A percentile compares a stretch with the other conserved stretches of the same genome.
phyloP scores from a whole-genome alignment of 2,797 vertebrate genomes.

The Eurystomus glaucurus region DNA sequence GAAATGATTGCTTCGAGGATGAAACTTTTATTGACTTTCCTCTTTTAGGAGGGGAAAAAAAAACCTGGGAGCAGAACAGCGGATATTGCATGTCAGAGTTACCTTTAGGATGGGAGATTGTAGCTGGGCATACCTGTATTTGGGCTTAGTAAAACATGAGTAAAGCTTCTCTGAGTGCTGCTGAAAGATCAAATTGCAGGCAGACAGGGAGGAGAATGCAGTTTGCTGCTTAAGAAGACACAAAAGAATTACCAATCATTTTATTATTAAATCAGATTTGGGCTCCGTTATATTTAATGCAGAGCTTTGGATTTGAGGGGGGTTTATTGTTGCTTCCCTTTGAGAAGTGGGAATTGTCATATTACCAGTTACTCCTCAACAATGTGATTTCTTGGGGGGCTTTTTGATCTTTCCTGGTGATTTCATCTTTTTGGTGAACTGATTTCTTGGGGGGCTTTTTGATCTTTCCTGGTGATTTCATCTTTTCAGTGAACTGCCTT shows the following conservation, averaged over 20 bases:
- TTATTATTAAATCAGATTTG: neutral
- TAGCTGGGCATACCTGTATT: neutral
- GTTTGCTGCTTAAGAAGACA: neutral
- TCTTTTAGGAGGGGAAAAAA: neutral
- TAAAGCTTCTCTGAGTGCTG: neutral
- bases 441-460: neutral
- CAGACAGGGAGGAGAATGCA: neutral
- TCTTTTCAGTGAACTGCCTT: neutral
- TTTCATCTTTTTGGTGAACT: neutral
- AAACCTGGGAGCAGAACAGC: neutral
- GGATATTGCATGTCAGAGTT: neutral
- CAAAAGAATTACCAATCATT: neutral
- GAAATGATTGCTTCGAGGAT: neutral
- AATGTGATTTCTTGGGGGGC: neutral
- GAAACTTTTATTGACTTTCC: neutral
- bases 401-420: neutral
- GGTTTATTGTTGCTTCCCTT: neutral
- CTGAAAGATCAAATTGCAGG: neutral
- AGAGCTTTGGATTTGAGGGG: neutral
- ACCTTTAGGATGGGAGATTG: neutral
- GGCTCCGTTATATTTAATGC: neutral
- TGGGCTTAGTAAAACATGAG: neutral
- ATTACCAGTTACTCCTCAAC: neutral
- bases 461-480: neutral
- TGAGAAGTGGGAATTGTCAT: neutral